Evolutionary conservation across 2,888 invertebrate genomes (phyloP).

Genomic region (Sesamia inferens): DNA sequence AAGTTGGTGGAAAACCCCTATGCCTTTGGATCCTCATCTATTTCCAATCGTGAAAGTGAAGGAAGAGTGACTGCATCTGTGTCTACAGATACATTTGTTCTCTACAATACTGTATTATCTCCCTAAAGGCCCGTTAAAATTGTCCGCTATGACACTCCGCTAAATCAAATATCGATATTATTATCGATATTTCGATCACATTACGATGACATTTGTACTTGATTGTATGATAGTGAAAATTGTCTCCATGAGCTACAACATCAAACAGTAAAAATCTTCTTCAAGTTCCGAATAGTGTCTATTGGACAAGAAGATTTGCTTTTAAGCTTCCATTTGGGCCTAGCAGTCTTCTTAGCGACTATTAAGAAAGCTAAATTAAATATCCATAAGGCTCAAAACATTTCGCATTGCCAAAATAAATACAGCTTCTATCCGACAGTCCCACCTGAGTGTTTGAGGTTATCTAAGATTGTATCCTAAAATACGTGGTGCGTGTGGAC

Average conservation of each 20-base stretch:
- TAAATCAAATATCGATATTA: too few relatives aligned
- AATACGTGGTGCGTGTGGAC: neutral
- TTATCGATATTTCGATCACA: neutral
- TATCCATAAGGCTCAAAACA: too few relatives aligned
- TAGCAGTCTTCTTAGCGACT: neutral
- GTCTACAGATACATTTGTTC: neutral
- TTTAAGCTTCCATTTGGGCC: too few relatives aligned
- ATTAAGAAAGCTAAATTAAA: neutral
- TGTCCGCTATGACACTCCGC: neutral
- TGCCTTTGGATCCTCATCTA: neutral
- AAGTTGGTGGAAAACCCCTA: neutral
- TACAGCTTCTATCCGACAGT: neutral
- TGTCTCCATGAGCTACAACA: neutral
- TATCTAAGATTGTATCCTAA: neutral
- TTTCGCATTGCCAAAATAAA: constrained; percentile 4
- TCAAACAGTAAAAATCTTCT: neutral
- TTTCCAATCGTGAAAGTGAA: neutral
- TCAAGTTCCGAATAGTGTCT: neutral
- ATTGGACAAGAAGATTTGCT: too few relatives aligned
- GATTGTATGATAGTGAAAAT: neutral
- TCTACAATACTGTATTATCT: neutral
- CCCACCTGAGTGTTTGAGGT: neutral
- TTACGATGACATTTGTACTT: neutral
- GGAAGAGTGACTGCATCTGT: neutral
- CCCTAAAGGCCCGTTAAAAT: neutral